Percentiles rank a stretch among this genome's conserved stretches.
Evolutionary conservation across 2,113 vertebrate genomes (phyloP).

Genomic region (Climacteris rufus): DNA sequence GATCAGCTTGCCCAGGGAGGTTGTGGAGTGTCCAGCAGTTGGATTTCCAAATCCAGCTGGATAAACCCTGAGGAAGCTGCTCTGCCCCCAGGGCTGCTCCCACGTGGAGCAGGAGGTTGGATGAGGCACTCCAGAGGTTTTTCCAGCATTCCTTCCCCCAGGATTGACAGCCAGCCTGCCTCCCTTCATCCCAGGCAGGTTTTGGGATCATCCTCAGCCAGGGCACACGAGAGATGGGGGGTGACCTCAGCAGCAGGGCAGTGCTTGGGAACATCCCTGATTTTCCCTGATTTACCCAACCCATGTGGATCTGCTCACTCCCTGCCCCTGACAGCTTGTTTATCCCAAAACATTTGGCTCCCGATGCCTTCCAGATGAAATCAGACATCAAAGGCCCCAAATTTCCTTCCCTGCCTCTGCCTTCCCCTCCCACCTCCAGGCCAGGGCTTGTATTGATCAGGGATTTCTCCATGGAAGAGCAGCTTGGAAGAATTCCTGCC

Average conservation of each 20-base stretch:
- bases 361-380: conserved; percentile 14
- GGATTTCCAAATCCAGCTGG: not conserved
- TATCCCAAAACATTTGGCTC: conserved; percentile 1
- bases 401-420: not conserved
- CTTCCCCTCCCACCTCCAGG: not conserved
- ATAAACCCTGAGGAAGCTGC: not conserved
- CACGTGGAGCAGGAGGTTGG: not conserved
- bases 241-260: not conserved
- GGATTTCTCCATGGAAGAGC: not conserved
- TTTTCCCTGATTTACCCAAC: not conserved
- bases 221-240: not conserved
- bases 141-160: not conserved
- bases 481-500: not conserved
- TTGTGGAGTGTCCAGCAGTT: not conserved
- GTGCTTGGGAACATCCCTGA: not conserved
- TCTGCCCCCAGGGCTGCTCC: not conserved
- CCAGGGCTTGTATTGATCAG: not conserved
- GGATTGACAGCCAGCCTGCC: not conserved
- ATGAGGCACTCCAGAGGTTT: not conserved
- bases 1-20: not conserved
- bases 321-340: conserved; percentile 21
- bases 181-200: not conserved
- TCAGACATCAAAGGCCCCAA: not conserved
- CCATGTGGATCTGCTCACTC: not conserved
- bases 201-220: not conserved